Conservation (phyloP, 2,888 invertebrate genomes). For the Aphelenchoides bicaudatus region DNA sequence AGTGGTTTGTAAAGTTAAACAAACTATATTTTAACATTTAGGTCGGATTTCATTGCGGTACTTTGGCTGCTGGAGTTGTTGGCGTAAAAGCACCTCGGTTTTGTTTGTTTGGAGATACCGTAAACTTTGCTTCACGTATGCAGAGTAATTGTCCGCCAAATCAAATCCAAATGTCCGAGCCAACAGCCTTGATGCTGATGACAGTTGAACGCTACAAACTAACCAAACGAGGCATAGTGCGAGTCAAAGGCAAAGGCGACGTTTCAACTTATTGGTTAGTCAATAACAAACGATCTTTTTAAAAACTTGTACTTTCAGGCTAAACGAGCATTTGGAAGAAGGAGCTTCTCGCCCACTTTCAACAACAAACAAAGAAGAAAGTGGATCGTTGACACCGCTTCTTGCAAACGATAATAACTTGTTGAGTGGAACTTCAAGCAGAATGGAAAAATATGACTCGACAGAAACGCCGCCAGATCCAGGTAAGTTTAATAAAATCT, state of each 20-base stretch:
- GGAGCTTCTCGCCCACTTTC: background rate
- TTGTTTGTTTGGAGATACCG: slow-evolving; percentile 57
- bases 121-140: slow-evolving; percentile 59
- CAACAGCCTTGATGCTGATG: slow-evolving; percentile 42
- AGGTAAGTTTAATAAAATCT: too few relatives aligned
- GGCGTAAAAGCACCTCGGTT: slow-evolving; percentile 51
- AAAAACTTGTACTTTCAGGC: slow-evolving; percentile 29
- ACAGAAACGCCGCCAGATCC: slow-evolving; percentile 1
- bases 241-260: slow-evolving; percentile 59
- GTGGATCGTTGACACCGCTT: background rate
- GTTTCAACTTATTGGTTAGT: slow-evolving; percentile 54
- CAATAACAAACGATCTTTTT: too few relatives aligned
- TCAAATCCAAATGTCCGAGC: slow-evolving; percentile 52
- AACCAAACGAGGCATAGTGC: slow-evolving; percentile 54
- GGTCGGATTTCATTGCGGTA: too few relatives aligned
- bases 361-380: background rate
- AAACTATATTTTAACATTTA: too few relatives aligned
- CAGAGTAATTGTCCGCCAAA: slow-evolving; percentile 58
- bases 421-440: background rate
- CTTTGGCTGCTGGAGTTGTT: slow-evolving; percentile 55
- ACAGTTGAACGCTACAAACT: slow-evolving; percentile 34
- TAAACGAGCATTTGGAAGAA: slow-evolving; percentile 48
- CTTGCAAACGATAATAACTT: background rate
- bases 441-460: background rate
- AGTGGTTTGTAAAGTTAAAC: too few relatives aligned